Evolutionary conservation across 2,113 vertebrate genomes (phyloP).

Genomic region (Rafetus swinhoei): DNA sequence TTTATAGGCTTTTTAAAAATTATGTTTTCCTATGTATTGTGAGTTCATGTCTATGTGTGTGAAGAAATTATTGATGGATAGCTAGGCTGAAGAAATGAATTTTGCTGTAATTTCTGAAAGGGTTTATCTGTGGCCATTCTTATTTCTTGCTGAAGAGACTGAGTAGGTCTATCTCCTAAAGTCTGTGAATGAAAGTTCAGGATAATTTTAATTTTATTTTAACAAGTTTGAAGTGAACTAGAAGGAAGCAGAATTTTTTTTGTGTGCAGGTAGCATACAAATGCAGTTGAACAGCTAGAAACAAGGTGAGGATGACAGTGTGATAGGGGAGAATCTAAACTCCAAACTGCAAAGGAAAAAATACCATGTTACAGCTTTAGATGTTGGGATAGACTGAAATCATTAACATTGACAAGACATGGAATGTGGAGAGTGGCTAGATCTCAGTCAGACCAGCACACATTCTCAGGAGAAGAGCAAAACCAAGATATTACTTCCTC

Average conservation of each 20-base stretch:
- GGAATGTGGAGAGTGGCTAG: neutral
- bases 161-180: neutral
- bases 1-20: neutral
- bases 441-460: neutral
- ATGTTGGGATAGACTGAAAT: conserved; percentile 5
- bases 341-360: conserved; percentile 13
- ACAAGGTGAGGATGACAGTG: neutral
- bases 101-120: neutral
- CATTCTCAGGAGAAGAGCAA: conserved; percentile 43
- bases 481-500: conserved; percentile 25
- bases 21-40: neutral
- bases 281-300: neutral
- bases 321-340: neutral
- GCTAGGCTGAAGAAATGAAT: neutral
- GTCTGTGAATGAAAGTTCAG: neutral
- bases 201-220: neutral
- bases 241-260: neutral
- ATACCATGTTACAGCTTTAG: neutral
- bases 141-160: neutral
- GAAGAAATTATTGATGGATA: neutral
- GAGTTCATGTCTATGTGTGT: too few species aligned
- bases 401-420: conserved; percentile 15
- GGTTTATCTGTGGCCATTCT: neutral
- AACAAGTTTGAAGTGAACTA: neutral
- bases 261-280: neutral